phyloP scores from a whole-genome alignment of 2,888 invertebrate genomes.

The Oxytorus armatus region DNA sequence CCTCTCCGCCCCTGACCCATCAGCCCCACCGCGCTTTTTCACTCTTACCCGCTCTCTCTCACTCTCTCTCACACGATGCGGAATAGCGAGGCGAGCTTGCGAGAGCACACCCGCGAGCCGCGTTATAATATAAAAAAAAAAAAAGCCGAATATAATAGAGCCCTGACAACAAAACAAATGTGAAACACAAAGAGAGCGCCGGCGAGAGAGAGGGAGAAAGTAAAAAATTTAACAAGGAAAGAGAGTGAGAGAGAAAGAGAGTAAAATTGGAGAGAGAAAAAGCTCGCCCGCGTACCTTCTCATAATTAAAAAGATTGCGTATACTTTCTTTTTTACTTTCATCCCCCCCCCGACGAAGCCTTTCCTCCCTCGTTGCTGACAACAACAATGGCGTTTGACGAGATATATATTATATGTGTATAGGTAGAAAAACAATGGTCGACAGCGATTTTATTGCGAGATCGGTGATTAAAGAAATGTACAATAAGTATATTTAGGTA shows the following conservation, averaged over 20 bases:
- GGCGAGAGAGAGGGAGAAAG: conserved; percentile 69
- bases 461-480: conserved; percentile 54
- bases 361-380: conserved; percentile 25
- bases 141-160: conserved; percentile 82
- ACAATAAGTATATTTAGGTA: conserved; percentile 24
- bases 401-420: conserved; percentile 28
- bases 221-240: no score
- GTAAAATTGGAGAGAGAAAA: conserved; percentile 68
- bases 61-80: conserved; percentile 34
- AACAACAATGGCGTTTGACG: conserved; percentile 55
- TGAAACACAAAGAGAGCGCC: conserved; percentile 82
- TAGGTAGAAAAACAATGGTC: conserved; percentile 19
- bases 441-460: conserved; percentile 53
- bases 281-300: conserved; percentile 65
- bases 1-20: conserved; percentile 79
- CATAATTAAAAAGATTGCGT: conserved; percentile 77
- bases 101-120: conserved; percentile 69
- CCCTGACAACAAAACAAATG: conserved; percentile 84
- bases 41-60: conserved; percentile 69
- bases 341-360: no score
- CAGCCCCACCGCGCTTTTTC: conserved; percentile 75
- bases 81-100: conserved; percentile 59
- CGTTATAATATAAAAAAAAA: conserved; percentile 76
- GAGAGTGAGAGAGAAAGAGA: conserved; percentile 35
- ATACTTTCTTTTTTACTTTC: conserved; percentile 61